A percentile compares a stretch with the other conserved stretches of the same genome.
phyloP scores from a whole-genome alignment of 2,113 vertebrate species.

The Saiga tatarica region DNA sequence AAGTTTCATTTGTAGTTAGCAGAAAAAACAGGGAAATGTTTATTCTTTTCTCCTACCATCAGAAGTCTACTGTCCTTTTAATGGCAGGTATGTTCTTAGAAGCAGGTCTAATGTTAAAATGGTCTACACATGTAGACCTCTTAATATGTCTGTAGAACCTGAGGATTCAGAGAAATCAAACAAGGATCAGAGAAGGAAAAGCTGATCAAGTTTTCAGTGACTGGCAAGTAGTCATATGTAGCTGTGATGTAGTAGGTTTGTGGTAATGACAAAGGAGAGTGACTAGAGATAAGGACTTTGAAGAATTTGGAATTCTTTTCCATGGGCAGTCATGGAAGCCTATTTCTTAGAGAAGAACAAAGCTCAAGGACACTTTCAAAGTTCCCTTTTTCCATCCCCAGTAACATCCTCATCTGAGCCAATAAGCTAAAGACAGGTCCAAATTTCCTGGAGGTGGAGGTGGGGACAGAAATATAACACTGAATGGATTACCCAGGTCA shows the following conservation, averaged over 20 bases:
- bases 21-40: neutral
- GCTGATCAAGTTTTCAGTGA: neutral
- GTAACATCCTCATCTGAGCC: neutral
- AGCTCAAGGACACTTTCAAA: neutral
- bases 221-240: neutral
- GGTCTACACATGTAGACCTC: neutral
- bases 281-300: neutral
- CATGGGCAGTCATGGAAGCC: neutral
- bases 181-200: neutral
- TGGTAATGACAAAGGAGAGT: neutral
- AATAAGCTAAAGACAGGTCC: neutral
- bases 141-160: neutral
- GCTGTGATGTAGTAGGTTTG: accelerated
- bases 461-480: neutral
- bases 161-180: neutral
- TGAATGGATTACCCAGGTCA: neutral
- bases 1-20: neutral
- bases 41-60: neutral
- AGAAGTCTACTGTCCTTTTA: neutral
- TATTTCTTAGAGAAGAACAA: neutral
- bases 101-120: neutral
- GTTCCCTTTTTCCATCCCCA: too few relatives aligned
- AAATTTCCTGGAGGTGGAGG: neutral
- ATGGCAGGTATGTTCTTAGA: neutral
- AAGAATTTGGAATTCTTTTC: neutral